These are phyloP conservation scores for Ursus arctos DNA, from an alignment of 2,113 vertebrate species.

Conservation along the genomic window DNA sequence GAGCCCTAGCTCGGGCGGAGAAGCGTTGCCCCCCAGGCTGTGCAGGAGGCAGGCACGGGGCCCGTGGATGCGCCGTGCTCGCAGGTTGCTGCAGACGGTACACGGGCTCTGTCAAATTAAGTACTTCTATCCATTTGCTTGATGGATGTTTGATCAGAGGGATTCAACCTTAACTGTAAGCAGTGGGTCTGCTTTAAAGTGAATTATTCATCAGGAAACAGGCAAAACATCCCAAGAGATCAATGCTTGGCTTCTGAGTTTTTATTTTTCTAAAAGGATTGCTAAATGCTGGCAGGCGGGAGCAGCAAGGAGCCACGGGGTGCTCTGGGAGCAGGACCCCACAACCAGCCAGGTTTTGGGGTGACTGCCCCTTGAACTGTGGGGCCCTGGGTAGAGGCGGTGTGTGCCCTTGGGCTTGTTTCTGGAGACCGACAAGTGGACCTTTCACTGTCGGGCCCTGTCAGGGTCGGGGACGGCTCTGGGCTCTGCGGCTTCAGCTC, in stretches of 20 bases:
- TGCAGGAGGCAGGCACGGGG: not conserved
- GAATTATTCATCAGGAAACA: conserved; percentile 2
- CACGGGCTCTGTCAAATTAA: not conserved
- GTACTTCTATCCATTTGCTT: not conserved
- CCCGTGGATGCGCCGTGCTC: accelerated
- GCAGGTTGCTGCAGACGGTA: not conserved
- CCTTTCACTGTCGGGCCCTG: not conserved
- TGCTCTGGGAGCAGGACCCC: not conserved
- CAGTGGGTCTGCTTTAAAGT: not conserved
- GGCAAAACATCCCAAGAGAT: not conserved
- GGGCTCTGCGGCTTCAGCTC: not conserved
- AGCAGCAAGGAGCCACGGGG: not conserved
- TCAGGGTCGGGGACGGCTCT: accelerated
- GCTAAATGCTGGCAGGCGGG: not conserved
- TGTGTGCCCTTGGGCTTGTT: not conserved
- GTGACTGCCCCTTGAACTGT: not conserved
- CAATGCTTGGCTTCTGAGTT: not conserved
- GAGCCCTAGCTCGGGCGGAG: accelerated
- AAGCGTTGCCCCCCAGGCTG: not conserved
- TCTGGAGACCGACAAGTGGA: not conserved
- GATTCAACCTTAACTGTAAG: not conserved
- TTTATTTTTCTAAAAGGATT: not conserved
- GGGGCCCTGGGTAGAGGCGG: not conserved
- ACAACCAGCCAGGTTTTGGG: accelerated
- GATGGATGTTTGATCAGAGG: not conserved